phyloP scores from a whole-genome alignment of 2,888 invertebrate species.

The Catocala sponsa region DNA sequence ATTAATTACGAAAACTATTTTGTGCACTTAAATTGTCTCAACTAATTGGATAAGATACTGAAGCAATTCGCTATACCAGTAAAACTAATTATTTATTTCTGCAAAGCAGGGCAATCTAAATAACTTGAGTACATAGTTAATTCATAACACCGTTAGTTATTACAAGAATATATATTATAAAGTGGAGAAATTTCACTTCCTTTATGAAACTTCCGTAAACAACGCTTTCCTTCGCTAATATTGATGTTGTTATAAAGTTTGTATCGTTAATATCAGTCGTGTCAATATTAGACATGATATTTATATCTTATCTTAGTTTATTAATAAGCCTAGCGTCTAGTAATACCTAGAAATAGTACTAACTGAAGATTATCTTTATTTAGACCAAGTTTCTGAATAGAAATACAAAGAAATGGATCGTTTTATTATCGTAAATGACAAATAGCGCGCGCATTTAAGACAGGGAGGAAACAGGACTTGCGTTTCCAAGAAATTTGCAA shows the following conservation, averaged over 20 bases:
- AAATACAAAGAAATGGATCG: neutral
- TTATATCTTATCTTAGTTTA: neutral
- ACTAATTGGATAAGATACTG: constrained; percentile 17
- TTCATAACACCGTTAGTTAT: constrained; percentile 15
- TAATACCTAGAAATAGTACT: neutral
- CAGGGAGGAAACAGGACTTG: constrained; percentile 10
- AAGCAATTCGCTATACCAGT: constrained; percentile 11
- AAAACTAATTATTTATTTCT: constrained; percentile 16
- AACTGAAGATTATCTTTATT: neutral
- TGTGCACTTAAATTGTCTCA: constrained; percentile 9
- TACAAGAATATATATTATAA: constrained; percentile 28
- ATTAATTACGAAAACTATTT: constrained; percentile 17
- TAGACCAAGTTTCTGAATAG: neutral
- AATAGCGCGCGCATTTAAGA: constrained; percentile 1
- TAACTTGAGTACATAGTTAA: constrained; percentile 10
- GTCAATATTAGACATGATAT: constrained; percentile 4
- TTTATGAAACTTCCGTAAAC: constrained; percentile 55
- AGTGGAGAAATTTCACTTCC: constrained; percentile 54
- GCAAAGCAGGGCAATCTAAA: constrained; percentile 3
- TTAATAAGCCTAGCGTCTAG: neutral
- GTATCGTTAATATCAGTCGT: constrained; percentile 18
- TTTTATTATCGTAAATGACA: constrained; percentile 14
- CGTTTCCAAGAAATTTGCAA: constrained; percentile 44
- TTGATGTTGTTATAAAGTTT: constrained; percentile 11
- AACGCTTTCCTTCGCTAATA: constrained; percentile 36